Percentiles rank a stretch among this genome's conserved stretches.
Conservation (phyloP, 1,140 invertebrate species). For the Tribolium madens region DNA sequence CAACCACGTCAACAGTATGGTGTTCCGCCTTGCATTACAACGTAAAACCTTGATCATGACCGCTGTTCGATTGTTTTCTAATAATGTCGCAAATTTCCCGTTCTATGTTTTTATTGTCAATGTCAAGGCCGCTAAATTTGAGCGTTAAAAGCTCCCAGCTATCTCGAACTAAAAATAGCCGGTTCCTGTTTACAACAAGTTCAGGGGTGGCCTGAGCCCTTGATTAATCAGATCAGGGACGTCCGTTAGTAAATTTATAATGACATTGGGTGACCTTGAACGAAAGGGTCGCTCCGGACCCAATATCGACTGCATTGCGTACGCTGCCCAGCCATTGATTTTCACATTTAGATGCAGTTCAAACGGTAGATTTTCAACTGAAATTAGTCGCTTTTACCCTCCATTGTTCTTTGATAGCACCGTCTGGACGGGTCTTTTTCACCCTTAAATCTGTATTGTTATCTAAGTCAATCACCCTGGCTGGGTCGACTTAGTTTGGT, state of each 20-base stretch:
- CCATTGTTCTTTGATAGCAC: background rate
- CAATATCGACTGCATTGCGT: constrained; percentile 48
- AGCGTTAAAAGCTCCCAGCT: background rate
- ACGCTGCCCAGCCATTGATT: constrained; percentile 31
- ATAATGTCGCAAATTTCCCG: constrained; percentile 37
- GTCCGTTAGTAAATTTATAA: constrained; percentile 49
- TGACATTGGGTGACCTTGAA: constrained; percentile 48
- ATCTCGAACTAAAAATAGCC: background rate
- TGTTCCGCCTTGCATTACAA: constrained; percentile 8
- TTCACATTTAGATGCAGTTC: constrained; percentile 31
- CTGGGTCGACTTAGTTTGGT: background rate
- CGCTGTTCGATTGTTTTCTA: constrained; percentile 38
- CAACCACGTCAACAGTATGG: constrained; percentile 14
- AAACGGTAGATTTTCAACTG: constrained; percentile 14
- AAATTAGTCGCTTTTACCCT: constrained; percentile 15
- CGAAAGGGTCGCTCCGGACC: constrained; percentile 1
- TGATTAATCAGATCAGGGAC: constrained; percentile 41
- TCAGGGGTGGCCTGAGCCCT: background rate
- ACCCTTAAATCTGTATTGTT: constrained; percentile 12
- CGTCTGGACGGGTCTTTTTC: constrained; percentile 13
- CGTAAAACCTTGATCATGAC: constrained; percentile 41
- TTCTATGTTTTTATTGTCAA: constrained; percentile 17
- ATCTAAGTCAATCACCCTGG: constrained; percentile 20
- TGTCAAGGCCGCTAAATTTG: constrained; percentile 17
- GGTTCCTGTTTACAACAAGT: background rate